Base-by-base conservation (phyloP, 2,888 invertebrate species). In the Agelastica alni region DNA sequence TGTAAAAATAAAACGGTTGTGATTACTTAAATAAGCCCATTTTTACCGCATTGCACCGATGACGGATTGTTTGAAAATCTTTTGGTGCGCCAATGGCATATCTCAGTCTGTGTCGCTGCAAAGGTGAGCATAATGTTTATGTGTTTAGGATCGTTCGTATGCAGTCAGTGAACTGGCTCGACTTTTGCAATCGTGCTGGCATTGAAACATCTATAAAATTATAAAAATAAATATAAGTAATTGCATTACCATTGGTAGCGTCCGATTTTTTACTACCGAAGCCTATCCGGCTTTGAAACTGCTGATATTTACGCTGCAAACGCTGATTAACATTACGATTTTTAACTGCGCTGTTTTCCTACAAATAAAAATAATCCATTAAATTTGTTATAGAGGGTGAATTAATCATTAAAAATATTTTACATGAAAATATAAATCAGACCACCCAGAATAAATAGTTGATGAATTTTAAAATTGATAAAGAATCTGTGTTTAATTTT, bases 171-270 rank as follows among this genome's bases (percentile, higher is more conserved):
- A 59, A 59, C 59, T 56, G 59, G 56, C 59, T 59, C 59, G 59
- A 54, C 59, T 56, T 47, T 56, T 45, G 59, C 59, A 59, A 56
- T 59, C 59, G 51, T 43, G 51, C 47, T 53, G 59, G 53, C 59
- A 59, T 59, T 59, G 59, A 59, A 59, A 59, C 59, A 59, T 59
- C 59, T 56, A 59, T 59, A 59, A 59, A 59, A 56, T 51, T 56
- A 56, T 53, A 59, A 59, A 56, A 59, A 59, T 59, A 56, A 59
- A 53, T 58, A 58, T 54, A 54, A 58, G 53, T 51, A 56, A 58
- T 51, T 53, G 58, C 58, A 54, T 54, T 51, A 43, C 46, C 39
- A 36, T 47, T 49, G 51, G 42, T 26, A 47, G 51, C 47, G 51
- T 51, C 47, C 51, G 43, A 56, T 56, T 56, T 56, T 51, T 34